Percentiles rank a stretch among this genome's conserved stretches.
phyloP scores from a whole-genome alignment of 2,888 invertebrate species.

The Eupithecia pulchellata region DNA sequence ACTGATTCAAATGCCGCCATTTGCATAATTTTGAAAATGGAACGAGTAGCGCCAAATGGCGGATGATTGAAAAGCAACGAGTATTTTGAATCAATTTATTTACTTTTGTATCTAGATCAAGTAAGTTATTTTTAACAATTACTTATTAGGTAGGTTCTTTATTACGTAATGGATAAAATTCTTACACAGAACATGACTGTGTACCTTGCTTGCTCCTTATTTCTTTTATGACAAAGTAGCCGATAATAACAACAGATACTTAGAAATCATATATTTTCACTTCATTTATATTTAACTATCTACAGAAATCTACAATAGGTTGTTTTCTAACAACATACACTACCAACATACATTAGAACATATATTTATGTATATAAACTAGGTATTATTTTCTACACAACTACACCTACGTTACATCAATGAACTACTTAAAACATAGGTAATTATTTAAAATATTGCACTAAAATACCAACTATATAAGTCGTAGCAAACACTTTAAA shows the following conservation, averaged over 20 bases:
- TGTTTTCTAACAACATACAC: not conserved
- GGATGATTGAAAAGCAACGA: slow-evolving; percentile 68
- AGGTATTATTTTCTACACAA: not conserved
- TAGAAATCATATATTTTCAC: not conserved
- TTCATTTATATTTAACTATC: not conserved
- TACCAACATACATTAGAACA: not conserved
- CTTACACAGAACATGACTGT: not conserved
- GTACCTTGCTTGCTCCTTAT: not conserved
- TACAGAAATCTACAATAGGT: not conserved
- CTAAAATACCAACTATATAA: not conserved
- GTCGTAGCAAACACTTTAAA: not conserved
- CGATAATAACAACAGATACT: not conserved
- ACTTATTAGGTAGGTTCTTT: not conserved
- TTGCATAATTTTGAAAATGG: slow-evolving; percentile 78
- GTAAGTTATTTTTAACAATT: not conserved
- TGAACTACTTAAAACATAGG: not conserved
- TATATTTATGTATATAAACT: not conserved
- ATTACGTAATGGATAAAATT: not conserved
- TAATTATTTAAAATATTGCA: slow-evolving; percentile 2
- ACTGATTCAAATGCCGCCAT: slow-evolving; percentile 80
- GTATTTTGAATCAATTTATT: slow-evolving; percentile 57
- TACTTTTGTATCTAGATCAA: slow-evolving; percentile 26
- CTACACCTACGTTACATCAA: not conserved
- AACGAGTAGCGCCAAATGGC: slow-evolving; percentile 64
- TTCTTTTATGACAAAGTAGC: not conserved